Evolutionary conservation across 1,140 invertebrate genomes (phyloP), one percentile per base, ranked within the genome.

Genomic region (Leguminivora glycinivorella): DNA sequence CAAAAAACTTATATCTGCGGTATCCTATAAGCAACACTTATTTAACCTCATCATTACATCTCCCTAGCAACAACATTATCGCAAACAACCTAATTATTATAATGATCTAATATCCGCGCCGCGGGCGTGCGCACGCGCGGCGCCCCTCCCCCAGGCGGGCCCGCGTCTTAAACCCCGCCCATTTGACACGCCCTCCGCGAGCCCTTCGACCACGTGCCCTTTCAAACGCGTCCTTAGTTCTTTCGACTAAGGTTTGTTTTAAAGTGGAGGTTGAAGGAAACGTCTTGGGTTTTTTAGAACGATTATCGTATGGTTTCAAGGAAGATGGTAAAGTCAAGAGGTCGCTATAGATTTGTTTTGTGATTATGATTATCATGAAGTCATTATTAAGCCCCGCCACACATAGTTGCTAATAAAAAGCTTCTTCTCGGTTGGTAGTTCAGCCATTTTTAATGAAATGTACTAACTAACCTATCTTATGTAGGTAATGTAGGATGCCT

Each of bases 141-240:
- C 78, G 70, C 75, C 80, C 77, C 79, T 82, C 73, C 84, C 83
- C 29, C 47, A 73, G 83, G 80, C 79, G 81, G 75, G 38, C 56
- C 67, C 31, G n/a, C 9, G n/a, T 31, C 58, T 56, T 70, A 69
- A 73, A 75, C 78, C 71, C 76, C 79, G 69, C 77, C 78, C 63
- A 56, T 56, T 60, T 43, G 75, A 71, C 77, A 79, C 80, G 78
- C 83, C 81, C 76, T 76, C 69, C 70, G n/a, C 40, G 40, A 58
- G 79, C 81, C 83, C 83, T 84, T 83, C 74, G 69, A 56, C 47
- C 40, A 38, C 56, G 43, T 43, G 70, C 73, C 76, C 75, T 77
- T 76, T 73, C 73, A 75, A 74, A 72, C 75, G 12, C 58, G 58
- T 17, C 17, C 58, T 63, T 63, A 63, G 17, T 1, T 63, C 58